These are phyloP conservation scores for Microplitis deprimator DNA, from an alignment of 2,888 invertebrate genomes.

Conservation along the genomic window DNA sequence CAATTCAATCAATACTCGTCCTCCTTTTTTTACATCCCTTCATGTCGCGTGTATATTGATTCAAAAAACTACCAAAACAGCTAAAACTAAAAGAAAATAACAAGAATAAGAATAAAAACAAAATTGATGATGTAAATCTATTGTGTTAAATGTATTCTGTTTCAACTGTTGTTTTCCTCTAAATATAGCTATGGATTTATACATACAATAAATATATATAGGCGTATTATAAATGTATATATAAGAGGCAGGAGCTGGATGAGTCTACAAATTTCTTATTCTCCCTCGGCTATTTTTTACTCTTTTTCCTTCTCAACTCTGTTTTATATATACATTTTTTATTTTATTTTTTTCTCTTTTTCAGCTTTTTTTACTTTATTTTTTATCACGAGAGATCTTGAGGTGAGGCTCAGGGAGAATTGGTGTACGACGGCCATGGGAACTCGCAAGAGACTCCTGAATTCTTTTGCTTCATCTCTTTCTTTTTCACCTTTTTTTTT, in stretches of 20 bases:
- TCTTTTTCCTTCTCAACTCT: conserved; percentile 12
- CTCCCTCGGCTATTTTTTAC: neutral
- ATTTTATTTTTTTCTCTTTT: conserved; percentile 19
- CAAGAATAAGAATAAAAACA: neutral
- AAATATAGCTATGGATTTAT: neutral
- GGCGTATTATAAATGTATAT: conserved; percentile 13
- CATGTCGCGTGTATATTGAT: neutral
- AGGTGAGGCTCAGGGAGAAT: conserved; percentile 25
- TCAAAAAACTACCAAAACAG: neutral
- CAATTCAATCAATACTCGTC: conserved; percentile 21
- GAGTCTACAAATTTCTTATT: conserved; percentile 32
- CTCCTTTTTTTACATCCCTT: neutral
- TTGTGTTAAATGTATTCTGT: neutral
- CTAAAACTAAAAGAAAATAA: neutral
- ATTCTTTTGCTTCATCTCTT: conserved; percentile 16
- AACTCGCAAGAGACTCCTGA: conserved; percentile 35
- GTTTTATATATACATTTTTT: neutral
- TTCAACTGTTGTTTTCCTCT: no score
- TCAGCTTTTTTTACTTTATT: conserved; percentile 17
- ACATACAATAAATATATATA: conserved; percentile 16
- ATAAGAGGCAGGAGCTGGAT: conserved; percentile 10
- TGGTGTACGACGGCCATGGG: conserved; percentile 26
- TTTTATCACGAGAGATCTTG: conserved; percentile 22
- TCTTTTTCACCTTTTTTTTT: neutral
- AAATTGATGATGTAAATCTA: neutral